Evolutionary conservation across 1,140 invertebrate species (phyloP), one percentile per base, ranked within the genome.

Genomic region (Orchesella cincta): DNA sequence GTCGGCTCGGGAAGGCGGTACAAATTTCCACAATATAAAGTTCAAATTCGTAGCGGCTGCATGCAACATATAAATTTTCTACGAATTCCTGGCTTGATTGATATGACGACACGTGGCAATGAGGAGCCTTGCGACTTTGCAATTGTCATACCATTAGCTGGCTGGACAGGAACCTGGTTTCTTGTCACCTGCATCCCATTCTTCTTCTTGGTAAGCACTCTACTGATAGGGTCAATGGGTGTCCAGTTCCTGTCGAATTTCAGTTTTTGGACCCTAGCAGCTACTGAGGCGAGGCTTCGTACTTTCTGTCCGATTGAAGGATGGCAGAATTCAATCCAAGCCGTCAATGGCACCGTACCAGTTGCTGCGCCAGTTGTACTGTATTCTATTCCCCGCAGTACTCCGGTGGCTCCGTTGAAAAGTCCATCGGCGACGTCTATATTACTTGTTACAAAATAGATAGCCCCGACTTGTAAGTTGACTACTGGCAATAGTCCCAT

Each of bases 361-460:
- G 18, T n/a, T n/a, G 39, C 29, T 5, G 23, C 23, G 2, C n/a
- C 28, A 23, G 31, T 35, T 0, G 3, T n/a, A 1, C 12, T 34
- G 72, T 76, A 79, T 76, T 82, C 79, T 72, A 84, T 79, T 12
- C 80, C 67, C 73, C 51, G 71, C 76, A 84, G 82, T 31, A 78
- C 78, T 67, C 84, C 83, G 78, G 80, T 82, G 73, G 81, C 74
- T 1, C 84, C 83, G 78, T 85, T 85, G 76, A 83, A 80, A 23
- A 85, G 80, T 23, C 84, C 84, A 79, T 85, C 83, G 31, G 36
- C 16, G 1, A 81, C 78, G 71, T 82, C 57, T 52, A 84, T 81
- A 76, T 85, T 85, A 52, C 76, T 77, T 8, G 82, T 84, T 62
- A 85, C 81, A 81, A 85, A 83, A 76, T 85, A 85, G 20, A 78